Evolutionary conservation across 2,797 vertebrate genomes (phyloP).

Genomic region (Mormyrus hasselquistii): DNA sequence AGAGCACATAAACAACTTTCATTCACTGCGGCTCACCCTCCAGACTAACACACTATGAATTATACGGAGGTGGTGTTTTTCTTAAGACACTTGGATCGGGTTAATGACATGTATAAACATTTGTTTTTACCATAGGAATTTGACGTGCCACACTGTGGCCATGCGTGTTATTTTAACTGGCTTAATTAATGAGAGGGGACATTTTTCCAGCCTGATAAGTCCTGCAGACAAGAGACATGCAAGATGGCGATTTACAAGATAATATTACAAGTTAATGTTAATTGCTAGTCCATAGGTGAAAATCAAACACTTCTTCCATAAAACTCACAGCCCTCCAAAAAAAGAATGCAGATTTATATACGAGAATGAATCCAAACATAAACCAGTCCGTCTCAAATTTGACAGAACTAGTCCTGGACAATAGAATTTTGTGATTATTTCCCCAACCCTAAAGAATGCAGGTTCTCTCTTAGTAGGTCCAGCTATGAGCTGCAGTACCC

Average conservation of each 20-base stretch:
- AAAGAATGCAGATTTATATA: neutral
- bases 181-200: neutral
- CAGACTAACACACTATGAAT: conserved; percentile 58
- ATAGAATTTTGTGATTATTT: neutral
- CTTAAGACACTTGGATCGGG: neutral
- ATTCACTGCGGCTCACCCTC: conserved; percentile 49
- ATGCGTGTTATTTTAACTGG: neutral
- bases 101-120: neutral
- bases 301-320: neutral
- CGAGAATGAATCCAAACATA: neutral
- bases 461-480: neutral
- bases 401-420: neutral
- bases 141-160: neutral
- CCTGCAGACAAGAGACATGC: neutral
- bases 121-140: conserved; percentile 13
- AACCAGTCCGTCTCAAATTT: neutral
- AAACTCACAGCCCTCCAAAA: neutral
- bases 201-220: neutral
- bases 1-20: conserved; percentile 17
- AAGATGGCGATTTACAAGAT: neutral
- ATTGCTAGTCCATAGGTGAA: neutral
- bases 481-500: neutral
- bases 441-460: neutral
- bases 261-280: neutral
- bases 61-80: conserved; percentile 49